Percentiles rank a stretch among this genome's conserved stretches.
Conservation (phyloP, 2,113 vertebrate species). For the Pelodiscus sinensis region DNA sequence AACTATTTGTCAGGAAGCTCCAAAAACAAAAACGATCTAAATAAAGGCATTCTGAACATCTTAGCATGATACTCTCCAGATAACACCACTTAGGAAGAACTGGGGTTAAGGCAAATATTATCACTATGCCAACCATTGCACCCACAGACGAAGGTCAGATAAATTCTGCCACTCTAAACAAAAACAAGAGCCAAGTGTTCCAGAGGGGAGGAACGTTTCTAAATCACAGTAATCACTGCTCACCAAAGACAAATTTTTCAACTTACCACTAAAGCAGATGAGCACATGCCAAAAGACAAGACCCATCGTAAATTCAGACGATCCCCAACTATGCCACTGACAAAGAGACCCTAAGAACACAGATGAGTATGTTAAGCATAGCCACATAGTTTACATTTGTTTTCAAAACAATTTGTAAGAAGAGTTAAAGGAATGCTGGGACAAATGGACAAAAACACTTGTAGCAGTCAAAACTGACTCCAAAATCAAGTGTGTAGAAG, state of each 20-base stretch:
- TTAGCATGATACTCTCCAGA: not conserved
- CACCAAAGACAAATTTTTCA: not conserved
- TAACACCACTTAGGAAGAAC: not conserved
- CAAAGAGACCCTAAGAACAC: conserved; percentile 88
- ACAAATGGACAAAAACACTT: too few species aligned
- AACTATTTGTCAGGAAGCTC: not conserved
- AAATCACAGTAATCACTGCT: not conserved
- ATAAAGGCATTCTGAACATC: not conserved
- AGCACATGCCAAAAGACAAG: conserved; percentile 93
- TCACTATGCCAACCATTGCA: not conserved
- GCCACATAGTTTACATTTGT: not conserved
- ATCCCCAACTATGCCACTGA: conserved; percentile 92
- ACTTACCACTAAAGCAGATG: conserved; percentile 92
- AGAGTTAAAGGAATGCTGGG: not conserved
- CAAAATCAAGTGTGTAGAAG: not conserved
- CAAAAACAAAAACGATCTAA: not conserved
- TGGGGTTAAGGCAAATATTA: not conserved
- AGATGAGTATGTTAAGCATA: conserved; percentile 16
- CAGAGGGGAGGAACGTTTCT: not conserved
- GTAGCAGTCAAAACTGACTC: not conserved
- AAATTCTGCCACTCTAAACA: not conserved
- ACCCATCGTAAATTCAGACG: conserved; percentile 93
- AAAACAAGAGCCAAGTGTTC: not conserved
- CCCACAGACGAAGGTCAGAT: not conserved
- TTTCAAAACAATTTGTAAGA: not conserved